Base-by-base conservation (phyloP, 37 sponge, comb jelly and placozoan species). In the Amphimedon queenslandica region DNA sequence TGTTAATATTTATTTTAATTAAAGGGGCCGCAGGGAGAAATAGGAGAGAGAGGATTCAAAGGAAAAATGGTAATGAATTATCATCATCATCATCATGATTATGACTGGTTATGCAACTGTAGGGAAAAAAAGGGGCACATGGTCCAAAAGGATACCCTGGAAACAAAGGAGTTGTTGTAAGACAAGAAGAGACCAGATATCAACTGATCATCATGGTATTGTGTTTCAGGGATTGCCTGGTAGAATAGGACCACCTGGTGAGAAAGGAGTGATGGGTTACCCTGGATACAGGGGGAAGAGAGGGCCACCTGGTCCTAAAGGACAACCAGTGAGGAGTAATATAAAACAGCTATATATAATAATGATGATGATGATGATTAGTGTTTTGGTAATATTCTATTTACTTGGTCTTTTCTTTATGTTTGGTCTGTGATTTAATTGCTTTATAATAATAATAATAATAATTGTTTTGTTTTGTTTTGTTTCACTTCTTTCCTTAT, bases 51-150 rank as follows among this genome's bases (percentile, higher is more conserved):
- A 3, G 70, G 70, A 16, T 25, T 36, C 3, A 69, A 34, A 42
- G 70, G 70, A 21, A 16, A 37, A 21, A 30, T 25, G 40, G 70
- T 69, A 3, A 37, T n/a, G n/a, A n/a, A n/a, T n/a, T n/a, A n/a
- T n/a, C n/a, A n/a, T n/a, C n/a, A n/a, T n/a, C n/a, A n/a, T n/a
- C n/a, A n/a, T n/a, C n/a, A n/a, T n/a, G n/a, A n/a, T n/a, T n/a
- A n/a, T n/a, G n/a, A n/a, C n/a, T n/a, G n/a, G n/a, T n/a, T n/a
- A n/a, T 39, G 13, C 42, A 29, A 2, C 2, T 25, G 0, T 39
- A 84, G 85, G 85, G 85, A 43, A 35, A 67, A 51, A 28, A 30
- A 63, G 85, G 85, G n/a, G 4, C 58, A 24, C 24, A 43, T 40
- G 85, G 85, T 4, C 25, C 4, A 3, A 27, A 10, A 21, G 74